A percentile compares a stretch with the other conserved stretches of the same genome.
These are phyloP conservation scores for Ctenodactylus gundi DNA, from an alignment of 2,113 vertebrate genomes.

Conservation along the genomic window DNA sequence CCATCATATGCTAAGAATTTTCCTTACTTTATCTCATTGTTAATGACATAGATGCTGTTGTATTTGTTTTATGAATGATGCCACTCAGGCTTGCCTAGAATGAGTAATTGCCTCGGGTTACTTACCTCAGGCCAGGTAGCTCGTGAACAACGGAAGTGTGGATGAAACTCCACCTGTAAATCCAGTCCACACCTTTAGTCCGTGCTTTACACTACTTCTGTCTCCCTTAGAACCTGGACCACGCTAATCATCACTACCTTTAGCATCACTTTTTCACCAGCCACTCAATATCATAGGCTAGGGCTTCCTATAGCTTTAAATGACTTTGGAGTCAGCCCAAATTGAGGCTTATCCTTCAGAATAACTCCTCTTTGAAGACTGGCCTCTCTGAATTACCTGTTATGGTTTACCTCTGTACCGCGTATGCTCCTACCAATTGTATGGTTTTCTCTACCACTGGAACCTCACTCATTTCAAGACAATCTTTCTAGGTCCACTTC, in stretches of 20 bases:
- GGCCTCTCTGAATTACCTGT: neutral
- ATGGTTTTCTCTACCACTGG: neutral
- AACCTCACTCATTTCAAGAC: neutral
- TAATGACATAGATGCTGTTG: neutral
- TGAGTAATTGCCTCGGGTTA: neutral
- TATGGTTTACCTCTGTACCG: neutral
- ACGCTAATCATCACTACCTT: neutral
- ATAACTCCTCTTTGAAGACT: neutral
- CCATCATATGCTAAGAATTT: neutral
- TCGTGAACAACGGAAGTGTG: neutral
- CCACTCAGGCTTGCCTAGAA: neutral
- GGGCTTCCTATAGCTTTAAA: neutral
- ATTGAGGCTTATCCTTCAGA: neutral
- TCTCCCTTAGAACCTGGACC: neutral
- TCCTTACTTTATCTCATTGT: slow-evolving; percentile 23
- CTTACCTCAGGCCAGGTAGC: neutral
- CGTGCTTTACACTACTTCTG: neutral
- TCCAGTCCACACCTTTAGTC: neutral
- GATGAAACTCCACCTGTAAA: neutral
- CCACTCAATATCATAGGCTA: neutral
- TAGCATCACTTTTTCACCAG: neutral
- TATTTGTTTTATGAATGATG: neutral
- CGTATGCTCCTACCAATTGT: neutral
- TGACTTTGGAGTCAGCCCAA: neutral
- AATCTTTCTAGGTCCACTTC: neutral